phyloP scores from a whole-genome alignment of 2,888 invertebrate genomes.

The Ctena decussata region DNA sequence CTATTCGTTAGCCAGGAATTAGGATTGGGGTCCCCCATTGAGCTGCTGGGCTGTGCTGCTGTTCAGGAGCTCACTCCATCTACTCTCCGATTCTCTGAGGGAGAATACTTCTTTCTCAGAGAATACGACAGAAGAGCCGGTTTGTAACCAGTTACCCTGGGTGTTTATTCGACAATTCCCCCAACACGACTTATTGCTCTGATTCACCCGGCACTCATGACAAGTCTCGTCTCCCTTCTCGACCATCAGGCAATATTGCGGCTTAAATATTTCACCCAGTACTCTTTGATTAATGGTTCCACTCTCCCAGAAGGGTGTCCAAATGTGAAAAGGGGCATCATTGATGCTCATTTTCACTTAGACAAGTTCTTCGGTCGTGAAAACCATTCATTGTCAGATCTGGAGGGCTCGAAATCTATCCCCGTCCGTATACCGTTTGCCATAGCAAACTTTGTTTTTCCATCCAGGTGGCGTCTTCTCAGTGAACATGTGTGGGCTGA shows the following conservation, averaged over 20 bases:
- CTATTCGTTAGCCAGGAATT: not conserved
- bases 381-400: not conserved
- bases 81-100: not conserved
- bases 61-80: not conserved
- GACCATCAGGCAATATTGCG: not conserved
- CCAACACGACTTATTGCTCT: not conserved
- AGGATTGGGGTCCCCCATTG: not conserved
- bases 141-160: not conserved
- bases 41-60: not conserved
- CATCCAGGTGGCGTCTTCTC: not conserved
- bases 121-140: not conserved
- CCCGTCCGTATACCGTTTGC: not conserved
- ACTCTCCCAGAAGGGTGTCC: not conserved
- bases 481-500: not conserved
- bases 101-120: not conserved
- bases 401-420: not conserved
- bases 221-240: not conserved
- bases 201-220: not conserved
- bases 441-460: not conserved
- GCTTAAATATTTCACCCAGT: not conserved
- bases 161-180: not conserved
- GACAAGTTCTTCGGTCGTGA: not conserved
- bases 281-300: not conserved
- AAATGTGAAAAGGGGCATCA: not conserved
- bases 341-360: not conserved